A percentile compares a stretch with the other conserved stretches of the same genome.
Conservation (phyloP, 2,113 vertebrate species). For the Psettodes erumei region DNA sequence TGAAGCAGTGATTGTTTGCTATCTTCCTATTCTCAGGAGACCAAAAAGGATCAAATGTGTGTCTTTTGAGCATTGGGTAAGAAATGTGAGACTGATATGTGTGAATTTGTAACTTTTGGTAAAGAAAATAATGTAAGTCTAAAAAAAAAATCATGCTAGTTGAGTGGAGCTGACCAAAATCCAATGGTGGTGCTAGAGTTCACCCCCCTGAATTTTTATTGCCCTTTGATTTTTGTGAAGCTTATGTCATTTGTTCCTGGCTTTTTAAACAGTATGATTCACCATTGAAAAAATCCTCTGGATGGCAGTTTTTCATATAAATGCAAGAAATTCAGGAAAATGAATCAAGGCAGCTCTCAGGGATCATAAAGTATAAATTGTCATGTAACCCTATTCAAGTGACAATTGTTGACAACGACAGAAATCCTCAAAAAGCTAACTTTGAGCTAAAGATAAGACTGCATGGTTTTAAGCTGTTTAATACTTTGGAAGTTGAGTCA, state of each 20-base stretch:
- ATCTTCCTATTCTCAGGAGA: not conserved
- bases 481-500: conserved; percentile 43
- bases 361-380: conserved; percentile 16
- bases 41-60: not conserved
- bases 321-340: conserved; percentile 1
- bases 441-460: conserved; percentile 36
- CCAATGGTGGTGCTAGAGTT: not conserved
- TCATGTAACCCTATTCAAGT: conserved; percentile 19
- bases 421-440: conserved; percentile 31
- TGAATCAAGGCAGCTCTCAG: conserved; percentile 11
- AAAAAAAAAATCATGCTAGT: not conserved
- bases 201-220: not conserved
- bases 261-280: not conserved
- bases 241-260: not conserved
- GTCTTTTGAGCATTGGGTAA: not conserved
- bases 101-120: not conserved
- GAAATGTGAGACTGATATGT: no score
- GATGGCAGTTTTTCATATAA: not conserved
- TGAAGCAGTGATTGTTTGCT: conserved; percentile 35
- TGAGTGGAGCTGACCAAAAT: not conserved
- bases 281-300: not conserved
- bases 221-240: not conserved
- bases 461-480: conserved; percentile 34
- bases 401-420: conserved; percentile 23
- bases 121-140: not conserved